Conservation (phyloP, 2,113 vertebrate species). For the Murina feae region DNA sequence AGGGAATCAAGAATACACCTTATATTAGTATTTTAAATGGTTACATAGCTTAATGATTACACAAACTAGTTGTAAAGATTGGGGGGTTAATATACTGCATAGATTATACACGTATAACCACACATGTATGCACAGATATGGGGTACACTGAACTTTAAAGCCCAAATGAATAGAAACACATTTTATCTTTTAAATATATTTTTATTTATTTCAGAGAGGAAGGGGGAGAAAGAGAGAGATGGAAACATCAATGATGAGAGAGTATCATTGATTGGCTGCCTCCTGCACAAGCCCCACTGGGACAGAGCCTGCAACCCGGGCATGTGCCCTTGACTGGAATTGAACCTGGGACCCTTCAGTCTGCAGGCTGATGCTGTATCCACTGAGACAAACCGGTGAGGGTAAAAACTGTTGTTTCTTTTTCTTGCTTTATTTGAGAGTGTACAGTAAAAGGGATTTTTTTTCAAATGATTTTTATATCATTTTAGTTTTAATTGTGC, state of each 20-base stretch:
- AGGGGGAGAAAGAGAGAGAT: no score
- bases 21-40: conserved; percentile 83
- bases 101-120: conserved; percentile 68
- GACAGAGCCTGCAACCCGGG: no score
- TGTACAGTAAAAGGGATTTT: conserved; percentile 80
- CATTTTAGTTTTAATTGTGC: conserved; percentile 85
- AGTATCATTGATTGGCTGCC: no score
- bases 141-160: conserved; percentile 67
- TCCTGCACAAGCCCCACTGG: no score
- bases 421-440: conserved; percentile 81
- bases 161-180: conserved; percentile 77
- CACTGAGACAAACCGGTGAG: no score
- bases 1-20: not conserved
- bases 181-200: conserved; percentile 63
- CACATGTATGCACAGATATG: conserved; percentile 71
- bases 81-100: conserved; percentile 76
- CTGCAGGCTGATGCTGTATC: no score
- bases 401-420: conserved; percentile 68
- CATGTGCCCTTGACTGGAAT: no score
- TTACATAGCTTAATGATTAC: conserved; percentile 83
- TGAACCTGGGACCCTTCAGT: no score
- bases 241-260: no score
- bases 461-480: conserved; percentile 73
- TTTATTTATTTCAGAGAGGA: no score
- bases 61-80: conserved; percentile 79